A percentile compares a stretch with the other conserved stretches of the same genome.
phyloP scores from a whole-genome alignment of 2,797 vertebrate species.

The Pyrocephalus nanus region DNA sequence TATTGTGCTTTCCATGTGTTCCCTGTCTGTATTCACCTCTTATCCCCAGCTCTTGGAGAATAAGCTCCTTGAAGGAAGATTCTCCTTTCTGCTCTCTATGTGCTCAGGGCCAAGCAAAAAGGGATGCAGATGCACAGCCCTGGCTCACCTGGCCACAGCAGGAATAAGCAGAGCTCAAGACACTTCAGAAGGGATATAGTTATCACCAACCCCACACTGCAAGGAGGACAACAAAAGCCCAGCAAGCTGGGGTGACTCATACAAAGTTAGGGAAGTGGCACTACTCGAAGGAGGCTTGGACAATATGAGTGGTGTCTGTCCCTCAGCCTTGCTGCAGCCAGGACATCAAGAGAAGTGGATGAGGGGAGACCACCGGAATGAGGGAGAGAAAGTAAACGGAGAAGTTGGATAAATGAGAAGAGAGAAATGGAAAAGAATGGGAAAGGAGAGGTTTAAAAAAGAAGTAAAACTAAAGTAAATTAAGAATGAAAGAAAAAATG shows the following conservation, averaged over 20 bases:
- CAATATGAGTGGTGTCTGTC: background rate
- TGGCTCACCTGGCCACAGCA: rapidly evolving
- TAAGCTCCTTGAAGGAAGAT: background rate
- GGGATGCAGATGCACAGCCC: background rate
- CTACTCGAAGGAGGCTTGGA: background rate
- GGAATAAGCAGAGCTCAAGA: background rate
- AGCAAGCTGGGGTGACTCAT: background rate
- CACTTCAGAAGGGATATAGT: background rate
- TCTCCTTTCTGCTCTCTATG: background rate
- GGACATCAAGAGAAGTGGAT: background rate
- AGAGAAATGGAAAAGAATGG: background rate
- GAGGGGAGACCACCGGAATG: background rate
- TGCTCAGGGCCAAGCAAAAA: background rate
- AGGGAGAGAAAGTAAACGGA: background rate
- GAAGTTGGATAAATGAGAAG: background rate
- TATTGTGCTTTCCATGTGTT: background rate
- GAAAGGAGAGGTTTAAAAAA: background rate
- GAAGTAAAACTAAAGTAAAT: background rate
- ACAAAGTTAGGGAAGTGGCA: background rate
- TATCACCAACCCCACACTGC: background rate
- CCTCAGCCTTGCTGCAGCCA: background rate
- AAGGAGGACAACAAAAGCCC: background rate
- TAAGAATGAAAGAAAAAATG: background rate
- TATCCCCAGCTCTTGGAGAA: rapidly evolving
- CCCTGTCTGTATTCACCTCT: background rate